These are phyloP conservation scores for Eleutherodactylus coqui DNA, from an alignment of 2,797 vertebrate species.

Conservation along the genomic window DNA sequence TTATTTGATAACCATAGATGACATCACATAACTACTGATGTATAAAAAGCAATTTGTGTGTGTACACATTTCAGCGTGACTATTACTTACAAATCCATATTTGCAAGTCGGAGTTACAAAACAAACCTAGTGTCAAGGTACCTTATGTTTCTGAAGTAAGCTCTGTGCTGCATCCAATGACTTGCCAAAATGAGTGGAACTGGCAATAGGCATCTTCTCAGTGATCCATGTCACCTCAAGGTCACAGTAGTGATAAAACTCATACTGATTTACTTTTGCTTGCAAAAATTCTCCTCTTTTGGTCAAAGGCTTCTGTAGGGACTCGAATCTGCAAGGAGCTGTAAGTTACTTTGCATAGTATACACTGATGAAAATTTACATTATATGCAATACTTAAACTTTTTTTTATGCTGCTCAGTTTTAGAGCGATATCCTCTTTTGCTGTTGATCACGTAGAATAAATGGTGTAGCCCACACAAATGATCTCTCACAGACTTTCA, in stretches of 20 bases:
- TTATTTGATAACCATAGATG: too few species aligned
- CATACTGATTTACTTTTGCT: slow-evolving; percentile 79
- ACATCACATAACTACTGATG: too few species aligned
- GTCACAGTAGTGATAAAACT: slow-evolving; percentile 82
- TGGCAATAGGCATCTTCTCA: slow-evolving; percentile 77
- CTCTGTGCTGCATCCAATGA: slow-evolving; percentile 77
- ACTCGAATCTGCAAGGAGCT: slow-evolving; percentile 80
- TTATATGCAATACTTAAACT: too few species aligned
- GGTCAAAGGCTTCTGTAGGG: slow-evolving; percentile 82
- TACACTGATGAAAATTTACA: neutral
- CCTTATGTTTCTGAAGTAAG: slow-evolving; percentile 85
- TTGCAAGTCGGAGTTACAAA: neutral
- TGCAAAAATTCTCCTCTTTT: slow-evolving; percentile 77
- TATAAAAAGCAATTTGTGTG: too few species aligned
- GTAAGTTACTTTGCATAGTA: neutral
- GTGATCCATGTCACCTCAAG: slow-evolving; percentile 86
- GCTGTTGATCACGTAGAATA: too few species aligned
- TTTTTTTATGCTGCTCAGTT: neutral
- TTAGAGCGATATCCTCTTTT: neutral
- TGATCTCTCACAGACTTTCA: too few species aligned
- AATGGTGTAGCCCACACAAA: neutral
- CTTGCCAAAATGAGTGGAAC: slow-evolving; percentile 73
- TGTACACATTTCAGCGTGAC: too few species aligned
- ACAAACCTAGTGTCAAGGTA: slow-evolving; percentile 57
- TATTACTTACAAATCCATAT: neutral